Evolutionary conservation across 2,113 vertebrate species (phyloP).

Genomic region (Aphyosemion australe): DNA sequence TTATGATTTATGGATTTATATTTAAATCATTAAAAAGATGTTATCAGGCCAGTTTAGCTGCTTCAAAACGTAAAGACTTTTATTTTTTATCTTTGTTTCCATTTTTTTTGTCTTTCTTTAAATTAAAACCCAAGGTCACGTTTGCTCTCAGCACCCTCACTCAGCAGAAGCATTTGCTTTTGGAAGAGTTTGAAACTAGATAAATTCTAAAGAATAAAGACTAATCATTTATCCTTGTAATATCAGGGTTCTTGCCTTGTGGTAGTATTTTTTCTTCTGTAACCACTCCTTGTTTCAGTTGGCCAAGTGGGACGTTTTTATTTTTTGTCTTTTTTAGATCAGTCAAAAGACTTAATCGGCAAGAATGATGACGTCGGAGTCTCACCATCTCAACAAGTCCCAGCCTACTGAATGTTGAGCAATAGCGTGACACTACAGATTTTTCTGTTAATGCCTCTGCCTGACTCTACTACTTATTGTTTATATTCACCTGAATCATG

Average conservation of each 20-base stretch:
- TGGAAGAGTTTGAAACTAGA: conserved; percentile 18
- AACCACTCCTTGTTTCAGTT: not conserved
- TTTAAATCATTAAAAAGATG: not conserved
- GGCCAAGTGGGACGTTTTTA: not conserved
- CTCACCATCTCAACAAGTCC: conserved; percentile 23
- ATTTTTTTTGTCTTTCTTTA: not conserved
- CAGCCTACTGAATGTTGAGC: conserved; percentile 12
- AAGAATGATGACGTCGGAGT: conserved; percentile 11
- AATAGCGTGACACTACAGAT: conserved; percentile 8
- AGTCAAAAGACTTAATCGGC: conserved; percentile 24
- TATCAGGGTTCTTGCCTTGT: not conserved
- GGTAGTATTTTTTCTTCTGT: not conserved
- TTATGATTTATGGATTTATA: not conserved
- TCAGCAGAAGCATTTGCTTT: conserved; percentile 4
- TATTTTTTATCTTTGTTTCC: conserved; percentile 14
- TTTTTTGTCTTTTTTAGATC: conserved; percentile 4
- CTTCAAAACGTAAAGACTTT: conserved; percentile 20
- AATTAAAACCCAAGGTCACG: conserved; percentile 23
- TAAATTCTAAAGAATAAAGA: conserved; percentile 4
- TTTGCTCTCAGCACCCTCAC: not conserved
- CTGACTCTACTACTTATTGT: not conserved
- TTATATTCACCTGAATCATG: conserved; percentile 2
- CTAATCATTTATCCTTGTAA: conserved; percentile 2
- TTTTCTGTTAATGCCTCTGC: not conserved
- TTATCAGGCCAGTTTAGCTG: not conserved